Evolutionary conservation across 2,113 vertebrate genomes (phyloP).

Genomic region (Anarhynchus alexandrinus): DNA sequence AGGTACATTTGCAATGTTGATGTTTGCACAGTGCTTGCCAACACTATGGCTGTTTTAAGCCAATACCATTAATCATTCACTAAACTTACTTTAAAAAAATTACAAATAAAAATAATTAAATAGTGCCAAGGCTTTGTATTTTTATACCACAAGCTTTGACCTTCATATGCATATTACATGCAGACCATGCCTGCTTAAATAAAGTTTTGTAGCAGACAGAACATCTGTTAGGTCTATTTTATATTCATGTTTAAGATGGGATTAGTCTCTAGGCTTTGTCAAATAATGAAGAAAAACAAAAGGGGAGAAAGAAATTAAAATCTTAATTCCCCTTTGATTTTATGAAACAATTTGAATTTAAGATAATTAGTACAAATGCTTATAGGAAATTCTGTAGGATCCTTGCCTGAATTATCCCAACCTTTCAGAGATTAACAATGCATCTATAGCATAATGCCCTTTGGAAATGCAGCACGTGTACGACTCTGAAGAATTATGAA

Average conservation of each 20-base stretch:
- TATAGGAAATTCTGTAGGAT: constrained; percentile 25
- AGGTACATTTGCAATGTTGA: background rate
- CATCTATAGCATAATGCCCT: background rate
- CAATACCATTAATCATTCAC: constrained; percentile 33
- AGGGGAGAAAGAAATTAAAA: constrained; percentile 51
- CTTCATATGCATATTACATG: constrained; percentile 32
- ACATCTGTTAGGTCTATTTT: constrained; percentile 59
- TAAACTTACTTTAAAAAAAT: constrained; percentile 5
- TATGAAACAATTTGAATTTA: constrained; percentile 36
- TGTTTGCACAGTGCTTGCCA: constrained; percentile 23
- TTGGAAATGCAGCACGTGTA: background rate
- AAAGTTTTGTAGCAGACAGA: constrained; percentile 51
- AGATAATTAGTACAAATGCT: constrained; percentile 42
- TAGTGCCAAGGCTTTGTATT: background rate
- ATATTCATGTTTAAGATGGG: constrained; percentile 64
- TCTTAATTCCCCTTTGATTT: constrained; percentile 50
- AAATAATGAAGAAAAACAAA: constrained; percentile 62
- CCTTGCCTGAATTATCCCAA: background rate
- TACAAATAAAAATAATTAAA: constrained; percentile 32
- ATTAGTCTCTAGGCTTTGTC: constrained; percentile 61
- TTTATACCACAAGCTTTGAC: constrained; percentile 8
- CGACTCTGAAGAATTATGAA: background rate
- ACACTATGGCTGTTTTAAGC: background rate
- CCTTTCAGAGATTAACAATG: background rate
- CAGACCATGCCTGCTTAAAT: constrained; percentile 32